phyloP scores from a whole-genome alignment of 2,888 invertebrate species.

The Rhyacophila evoluta region DNA sequence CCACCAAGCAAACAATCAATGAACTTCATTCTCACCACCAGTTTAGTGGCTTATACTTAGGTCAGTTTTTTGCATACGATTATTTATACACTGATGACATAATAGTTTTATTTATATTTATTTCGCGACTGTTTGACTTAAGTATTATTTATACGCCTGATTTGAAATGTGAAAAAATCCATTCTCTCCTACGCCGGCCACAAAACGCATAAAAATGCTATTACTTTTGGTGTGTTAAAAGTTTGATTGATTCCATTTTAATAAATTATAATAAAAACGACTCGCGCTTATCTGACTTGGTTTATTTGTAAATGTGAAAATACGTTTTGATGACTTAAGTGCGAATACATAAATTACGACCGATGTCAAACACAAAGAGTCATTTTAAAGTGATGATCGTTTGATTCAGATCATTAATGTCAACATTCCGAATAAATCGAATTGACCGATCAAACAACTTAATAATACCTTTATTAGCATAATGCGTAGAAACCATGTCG shows the following conservation, averaged over 20 bases:
- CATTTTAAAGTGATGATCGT: conserved; percentile 15
- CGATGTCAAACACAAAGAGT: not conserved
- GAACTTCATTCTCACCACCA: not conserved
- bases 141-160: not conserved
- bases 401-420: not conserved
- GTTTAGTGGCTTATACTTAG: too few species aligned
- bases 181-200: not conserved
- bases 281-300: not conserved
- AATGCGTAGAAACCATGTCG: not conserved
- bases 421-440: conserved; percentile 8
- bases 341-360: not conserved
- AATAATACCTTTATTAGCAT: conserved; percentile 19
- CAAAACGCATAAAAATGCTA: not conserved
- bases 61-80: too few species aligned
- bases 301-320: not conserved
- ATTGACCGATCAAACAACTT: conserved; percentile 3
- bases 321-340: not conserved
- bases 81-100: not conserved
- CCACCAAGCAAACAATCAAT: not conserved
- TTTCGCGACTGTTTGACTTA: not conserved
- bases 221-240: not conserved
- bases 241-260: conserved; percentile 19
- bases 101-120: not conserved
- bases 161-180: not conserved
- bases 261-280: not conserved